A percentile compares a stretch with the other conserved stretches of the same genome.
Evolutionary conservation across 1,140 invertebrate genomes (phyloP).

Genomic region (Drosophila albomicans): DNA sequence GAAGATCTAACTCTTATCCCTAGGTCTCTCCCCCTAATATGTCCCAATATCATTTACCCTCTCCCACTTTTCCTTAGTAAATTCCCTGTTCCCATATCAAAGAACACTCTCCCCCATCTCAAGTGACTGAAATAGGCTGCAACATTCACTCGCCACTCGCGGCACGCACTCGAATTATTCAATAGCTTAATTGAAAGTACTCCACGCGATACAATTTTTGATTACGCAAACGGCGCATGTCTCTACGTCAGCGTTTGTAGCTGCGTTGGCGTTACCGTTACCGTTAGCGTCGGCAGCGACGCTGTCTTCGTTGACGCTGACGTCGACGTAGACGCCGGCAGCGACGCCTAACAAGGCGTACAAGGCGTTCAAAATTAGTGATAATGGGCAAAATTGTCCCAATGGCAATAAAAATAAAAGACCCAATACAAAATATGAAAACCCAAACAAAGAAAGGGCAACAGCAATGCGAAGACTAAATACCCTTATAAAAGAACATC

Average conservation of each 20-base stretch:
- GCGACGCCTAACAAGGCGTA: constrained; percentile 70
- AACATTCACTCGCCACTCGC: constrained; percentile 62
- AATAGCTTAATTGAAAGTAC: constrained; percentile 83
- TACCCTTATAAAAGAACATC: not conserved
- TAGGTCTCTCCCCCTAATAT: not conserved
- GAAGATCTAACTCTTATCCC: too few species aligned
- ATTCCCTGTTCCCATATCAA: constrained; percentile 12
- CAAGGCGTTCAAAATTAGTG: constrained; percentile 76
- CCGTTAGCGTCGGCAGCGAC: constrained; percentile 1
- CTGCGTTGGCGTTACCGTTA: constrained; percentile 39
- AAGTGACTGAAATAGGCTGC: constrained; percentile 15
- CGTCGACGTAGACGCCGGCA: constrained; percentile 18
- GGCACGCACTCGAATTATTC: constrained; percentile 78
- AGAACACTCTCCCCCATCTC: constrained; percentile 48
- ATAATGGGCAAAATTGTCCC: constrained; percentile 82
- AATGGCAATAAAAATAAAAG: constrained; percentile 62
- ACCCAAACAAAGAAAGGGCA: constrained; percentile 1
- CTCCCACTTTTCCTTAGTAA: too few species aligned
- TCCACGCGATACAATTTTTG: constrained; percentile 79
- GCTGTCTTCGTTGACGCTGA: not conserved
- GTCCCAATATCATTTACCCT: not conserved
- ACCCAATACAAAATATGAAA: constrained; percentile 31
- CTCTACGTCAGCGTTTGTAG: constrained; percentile 17
- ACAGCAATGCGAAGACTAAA: not conserved
- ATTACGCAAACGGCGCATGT: constrained; percentile 78